phyloP scores from a whole-genome alignment of 2,888 invertebrate genomes.

The Sialis fuliginosa region DNA sequence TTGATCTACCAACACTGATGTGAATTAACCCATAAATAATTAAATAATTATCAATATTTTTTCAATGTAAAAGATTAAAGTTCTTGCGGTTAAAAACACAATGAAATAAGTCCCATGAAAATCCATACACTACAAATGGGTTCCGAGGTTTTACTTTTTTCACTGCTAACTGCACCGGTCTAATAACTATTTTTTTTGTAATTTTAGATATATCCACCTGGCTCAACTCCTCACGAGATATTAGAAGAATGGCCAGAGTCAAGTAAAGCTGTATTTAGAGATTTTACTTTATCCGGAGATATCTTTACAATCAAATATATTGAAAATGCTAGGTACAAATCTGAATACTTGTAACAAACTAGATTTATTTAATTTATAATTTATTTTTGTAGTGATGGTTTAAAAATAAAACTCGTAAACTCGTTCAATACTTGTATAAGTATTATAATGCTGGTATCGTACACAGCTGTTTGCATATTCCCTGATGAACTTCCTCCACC shows the following conservation, averaged over 20 bases:
- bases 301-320: neutral
- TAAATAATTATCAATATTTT: no score
- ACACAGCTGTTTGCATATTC: neutral
- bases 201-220: constrained; percentile 1
- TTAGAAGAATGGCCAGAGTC: constrained; percentile 2
- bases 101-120: no score
- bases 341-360: neutral
- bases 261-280: neutral
- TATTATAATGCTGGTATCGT: neutral
- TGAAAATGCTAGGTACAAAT: neutral
- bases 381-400: neutral
- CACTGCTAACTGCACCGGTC: no score
- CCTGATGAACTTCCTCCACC: neutral
- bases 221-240: neutral
- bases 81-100: no score
- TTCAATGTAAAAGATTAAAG: no score
- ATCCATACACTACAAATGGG: no score
- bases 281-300: neutral
- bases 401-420: neutral
- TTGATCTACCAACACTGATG: no score
- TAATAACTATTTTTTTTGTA: neutral
- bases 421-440: neutral
- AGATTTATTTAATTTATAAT: neutral
- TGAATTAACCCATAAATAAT: no score
- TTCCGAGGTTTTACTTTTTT: no score